phyloP scores from a whole-genome alignment of 2,113 vertebrate genomes.

The Myanophis thanlyinensis region DNA sequence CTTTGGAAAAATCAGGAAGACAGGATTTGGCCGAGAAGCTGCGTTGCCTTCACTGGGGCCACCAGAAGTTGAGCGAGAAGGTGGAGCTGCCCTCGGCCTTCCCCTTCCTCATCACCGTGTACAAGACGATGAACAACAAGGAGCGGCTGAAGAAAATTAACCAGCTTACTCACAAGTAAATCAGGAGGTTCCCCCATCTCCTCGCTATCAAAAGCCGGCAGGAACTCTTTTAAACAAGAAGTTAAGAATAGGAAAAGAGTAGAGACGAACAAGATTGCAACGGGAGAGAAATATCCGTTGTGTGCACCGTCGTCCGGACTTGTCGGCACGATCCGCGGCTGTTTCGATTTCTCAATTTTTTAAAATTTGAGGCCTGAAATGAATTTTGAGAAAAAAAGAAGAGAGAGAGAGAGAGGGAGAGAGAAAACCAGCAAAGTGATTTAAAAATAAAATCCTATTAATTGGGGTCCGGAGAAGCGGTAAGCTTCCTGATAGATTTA shows the following conservation, averaged over 20 bases:
- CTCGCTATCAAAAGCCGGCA: not conserved
- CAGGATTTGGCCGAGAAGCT: conserved; percentile 71
- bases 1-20: conserved; percentile 66
- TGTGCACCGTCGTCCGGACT: not conserved
- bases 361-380: not conserved
- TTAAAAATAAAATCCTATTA: not conserved
- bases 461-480: not conserved
- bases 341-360: not conserved
- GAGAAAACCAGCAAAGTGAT: not conserved
- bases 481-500: not conserved
- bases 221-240: not conserved
- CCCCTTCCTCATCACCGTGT: conserved; percentile 74
- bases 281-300: not conserved
- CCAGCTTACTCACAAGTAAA: conserved; percentile 62
- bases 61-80: conserved; percentile 72
- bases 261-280: too few relatives aligned
- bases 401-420: too few relatives aligned
- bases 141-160: conserved; percentile 72
- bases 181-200: not conserved
- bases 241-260: not conserved
- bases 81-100: conserved; percentile 77
- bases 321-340: not conserved
- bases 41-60: conserved; percentile 70
- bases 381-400: not conserved
- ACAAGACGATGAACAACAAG: conserved; percentile 73